These are phyloP conservation scores for Corapipo altera DNA, from an alignment of 2,113 vertebrate species.

Conservation along the genomic window DNA sequence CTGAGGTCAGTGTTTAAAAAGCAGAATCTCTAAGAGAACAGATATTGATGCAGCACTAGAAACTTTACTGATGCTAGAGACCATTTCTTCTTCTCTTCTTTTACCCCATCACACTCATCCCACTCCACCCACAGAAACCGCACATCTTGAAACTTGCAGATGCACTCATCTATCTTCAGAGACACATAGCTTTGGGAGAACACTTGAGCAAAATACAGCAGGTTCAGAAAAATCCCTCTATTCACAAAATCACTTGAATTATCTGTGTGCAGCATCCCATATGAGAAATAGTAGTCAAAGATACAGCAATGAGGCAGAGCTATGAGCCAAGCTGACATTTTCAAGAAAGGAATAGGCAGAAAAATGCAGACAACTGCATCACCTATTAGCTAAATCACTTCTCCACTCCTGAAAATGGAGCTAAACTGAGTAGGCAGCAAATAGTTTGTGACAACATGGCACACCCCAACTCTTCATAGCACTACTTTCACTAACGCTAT, in stretches of 20 bases:
- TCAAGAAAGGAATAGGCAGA: neutral
- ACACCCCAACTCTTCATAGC: neutral
- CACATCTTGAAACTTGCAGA: constrained; percentile 49
- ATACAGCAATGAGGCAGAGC: neutral
- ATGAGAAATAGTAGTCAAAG: neutral
- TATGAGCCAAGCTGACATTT: neutral
- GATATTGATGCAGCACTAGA: neutral
- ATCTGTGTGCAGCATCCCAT: neutral
- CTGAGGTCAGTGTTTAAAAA: neutral
- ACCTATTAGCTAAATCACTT: neutral
- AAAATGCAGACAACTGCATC: neutral
- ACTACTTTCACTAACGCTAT: neutral
- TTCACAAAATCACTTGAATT: constrained; percentile 2
- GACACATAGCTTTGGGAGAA: neutral
- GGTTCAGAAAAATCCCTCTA: constrained; percentile 18
- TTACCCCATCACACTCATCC: neutral
- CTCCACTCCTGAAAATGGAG: neutral
- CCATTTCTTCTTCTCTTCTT: neutral
- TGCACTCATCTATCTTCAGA: neutral
- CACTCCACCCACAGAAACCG: constrained; percentile 2
- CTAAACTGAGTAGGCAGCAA: neutral
- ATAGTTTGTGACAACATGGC: neutral
- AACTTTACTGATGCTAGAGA: neutral
- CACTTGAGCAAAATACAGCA: neutral
- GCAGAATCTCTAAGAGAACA: neutral